These are phyloP conservation scores for Tichodroma muraria DNA, from an alignment of 2,113 vertebrate species.

Conservation along the genomic window DNA sequence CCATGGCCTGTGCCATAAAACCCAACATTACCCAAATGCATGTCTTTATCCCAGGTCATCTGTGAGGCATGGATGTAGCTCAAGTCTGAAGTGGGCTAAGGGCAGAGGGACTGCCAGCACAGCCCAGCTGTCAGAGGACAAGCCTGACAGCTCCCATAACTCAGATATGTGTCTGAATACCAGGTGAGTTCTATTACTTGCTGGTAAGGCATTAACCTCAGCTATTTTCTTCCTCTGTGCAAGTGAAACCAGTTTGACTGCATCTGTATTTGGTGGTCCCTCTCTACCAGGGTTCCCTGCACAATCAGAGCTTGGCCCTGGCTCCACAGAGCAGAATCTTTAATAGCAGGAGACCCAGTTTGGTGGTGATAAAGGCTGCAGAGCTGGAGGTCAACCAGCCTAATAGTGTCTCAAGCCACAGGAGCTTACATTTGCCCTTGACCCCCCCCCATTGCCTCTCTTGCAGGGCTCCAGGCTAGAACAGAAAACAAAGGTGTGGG, in stretches of 20 bases:
- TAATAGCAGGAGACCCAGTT: not conserved
- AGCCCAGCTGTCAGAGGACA: not conserved
- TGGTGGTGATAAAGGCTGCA: not conserved
- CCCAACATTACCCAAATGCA: not conserved
- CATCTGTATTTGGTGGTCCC: not conserved
- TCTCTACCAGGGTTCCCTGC: not conserved
- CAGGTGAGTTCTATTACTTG: not conserved
- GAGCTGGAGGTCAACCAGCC: not conserved
- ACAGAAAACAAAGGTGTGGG: not conserved
- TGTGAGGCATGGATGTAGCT: not conserved
- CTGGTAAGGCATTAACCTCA: not conserved
- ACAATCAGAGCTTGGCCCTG: not conserved
- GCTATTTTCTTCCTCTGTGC: not conserved
- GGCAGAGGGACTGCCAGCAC: not conserved
- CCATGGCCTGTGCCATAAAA: not conserved
- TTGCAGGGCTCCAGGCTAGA: not conserved
- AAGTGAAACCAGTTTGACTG: not conserved
- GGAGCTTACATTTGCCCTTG: not conserved
- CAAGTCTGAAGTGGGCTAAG: not conserved
- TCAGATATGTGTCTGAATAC: not conserved
- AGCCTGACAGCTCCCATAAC: not conserved
- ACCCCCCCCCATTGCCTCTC: accelerated
- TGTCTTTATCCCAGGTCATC: not conserved
- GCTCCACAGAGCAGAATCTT: not conserved
- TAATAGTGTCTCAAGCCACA: not conserved